phyloP scores from a whole-genome alignment of 2,888 invertebrate genomes.

The Ganaspis brasiliensis region DNA sequence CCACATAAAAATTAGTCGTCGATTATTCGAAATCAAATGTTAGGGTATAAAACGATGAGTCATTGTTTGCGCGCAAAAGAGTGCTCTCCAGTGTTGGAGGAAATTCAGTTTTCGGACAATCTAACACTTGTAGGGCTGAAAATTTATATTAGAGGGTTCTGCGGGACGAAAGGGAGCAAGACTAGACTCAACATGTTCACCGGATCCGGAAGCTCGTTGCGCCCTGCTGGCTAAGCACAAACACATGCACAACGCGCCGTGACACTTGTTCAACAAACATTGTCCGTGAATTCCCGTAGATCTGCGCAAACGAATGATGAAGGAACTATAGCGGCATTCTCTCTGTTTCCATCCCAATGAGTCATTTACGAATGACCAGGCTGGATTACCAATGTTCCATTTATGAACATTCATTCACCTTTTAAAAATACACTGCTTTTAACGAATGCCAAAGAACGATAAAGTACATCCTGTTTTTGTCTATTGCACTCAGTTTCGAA shows the following conservation, averaged over 20 bases:
- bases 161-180: constrained; percentile 8
- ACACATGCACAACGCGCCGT: constrained; percentile 57
- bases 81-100: neutral
- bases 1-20: no score
- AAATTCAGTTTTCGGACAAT: constrained; percentile 31
- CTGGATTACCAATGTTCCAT: constrained; percentile 53
- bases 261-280: constrained; percentile 62
- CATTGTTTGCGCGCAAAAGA: neutral
- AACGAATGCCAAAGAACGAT: no score
- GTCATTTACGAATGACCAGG: constrained; percentile 58
- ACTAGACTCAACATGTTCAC: constrained; percentile 46
- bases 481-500: no score
- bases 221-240: constrained; percentile 60
- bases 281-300: constrained; percentile 55
- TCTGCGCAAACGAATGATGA: constrained; percentile 57
- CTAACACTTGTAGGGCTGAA: constrained; percentile 38
- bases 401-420: constrained; percentile 45
- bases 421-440: neutral
- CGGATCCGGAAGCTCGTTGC: constrained; percentile 60
- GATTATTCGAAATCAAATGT: no score
- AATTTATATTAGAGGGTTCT: constrained; percentile 39
- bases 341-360: constrained; percentile 55
- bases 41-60: no score
- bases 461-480: no score
- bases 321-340: constrained; percentile 46